Evolutionary conservation across 35 echinoderm and acorn worm species (phyloP).

Genomic region (Patiria miniata): DNA sequence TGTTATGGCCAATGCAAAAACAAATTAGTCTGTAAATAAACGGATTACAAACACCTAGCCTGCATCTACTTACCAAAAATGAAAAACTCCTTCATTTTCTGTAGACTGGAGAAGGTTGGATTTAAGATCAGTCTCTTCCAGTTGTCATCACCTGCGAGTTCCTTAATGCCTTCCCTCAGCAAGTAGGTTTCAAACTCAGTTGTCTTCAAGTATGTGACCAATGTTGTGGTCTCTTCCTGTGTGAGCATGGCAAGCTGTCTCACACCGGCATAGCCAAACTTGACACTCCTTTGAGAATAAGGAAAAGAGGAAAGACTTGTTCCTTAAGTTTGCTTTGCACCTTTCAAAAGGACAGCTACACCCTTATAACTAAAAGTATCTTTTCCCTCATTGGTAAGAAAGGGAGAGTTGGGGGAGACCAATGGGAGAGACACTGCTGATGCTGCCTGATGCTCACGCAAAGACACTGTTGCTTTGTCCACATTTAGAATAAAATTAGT

Average conservation of each 20-base stretch:
- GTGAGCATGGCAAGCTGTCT: background rate
- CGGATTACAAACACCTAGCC: too few species aligned
- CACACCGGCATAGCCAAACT: background rate
- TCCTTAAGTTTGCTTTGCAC: too few species aligned
- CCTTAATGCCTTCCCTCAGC: background rate
- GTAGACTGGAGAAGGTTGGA: constrained; percentile 1
- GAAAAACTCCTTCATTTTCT: constrained; percentile 9
- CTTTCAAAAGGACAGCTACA: too few species aligned
- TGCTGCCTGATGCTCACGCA: too few species aligned
- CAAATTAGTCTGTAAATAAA: too few species aligned
- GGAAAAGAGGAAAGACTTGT: background rate
- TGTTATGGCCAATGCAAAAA: too few species aligned
- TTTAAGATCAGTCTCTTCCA: background rate
- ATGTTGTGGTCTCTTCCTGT: background rate
- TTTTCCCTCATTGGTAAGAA: too few species aligned
- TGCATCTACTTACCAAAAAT: constrained; percentile 8
- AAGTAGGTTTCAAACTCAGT: constrained; percentile 3
- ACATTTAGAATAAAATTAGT: too few species aligned
- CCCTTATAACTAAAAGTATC: too few species aligned
- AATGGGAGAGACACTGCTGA: too few species aligned
- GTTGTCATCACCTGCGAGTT: background rate
- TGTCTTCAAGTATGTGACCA: constrained; percentile 10
- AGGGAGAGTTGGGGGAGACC: too few species aligned
- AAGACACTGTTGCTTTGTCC: too few species aligned
- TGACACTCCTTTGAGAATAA: background rate